These are phyloP conservation scores for Prionace glauca DNA, from an alignment of 2,797 vertebrate species.

Conservation along the genomic window DNA sequence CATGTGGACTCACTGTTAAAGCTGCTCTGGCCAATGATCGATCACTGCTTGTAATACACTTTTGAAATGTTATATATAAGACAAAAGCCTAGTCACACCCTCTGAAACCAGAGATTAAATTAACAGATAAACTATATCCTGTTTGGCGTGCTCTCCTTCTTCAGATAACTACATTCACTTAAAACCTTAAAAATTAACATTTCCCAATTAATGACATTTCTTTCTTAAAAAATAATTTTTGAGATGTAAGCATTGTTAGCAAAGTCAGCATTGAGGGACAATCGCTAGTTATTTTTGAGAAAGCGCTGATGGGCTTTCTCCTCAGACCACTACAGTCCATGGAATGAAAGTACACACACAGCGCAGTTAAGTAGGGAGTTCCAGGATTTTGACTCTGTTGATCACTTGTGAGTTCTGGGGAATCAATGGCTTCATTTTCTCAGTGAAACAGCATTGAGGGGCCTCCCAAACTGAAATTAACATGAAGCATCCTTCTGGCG, in stretches of 20 bases:
- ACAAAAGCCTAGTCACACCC: neutral
- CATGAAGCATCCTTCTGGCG: too few relatives aligned
- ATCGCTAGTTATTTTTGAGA: neutral
- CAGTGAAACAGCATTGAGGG: too few relatives aligned
- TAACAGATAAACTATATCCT: conserved; percentile 26
- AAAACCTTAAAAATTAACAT: neutral
- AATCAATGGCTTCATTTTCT: too few relatives aligned
- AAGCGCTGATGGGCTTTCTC: neutral
- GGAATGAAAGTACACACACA: neutral
- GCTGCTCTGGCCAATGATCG: conserved; percentile 16
- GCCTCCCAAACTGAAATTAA: too few relatives aligned
- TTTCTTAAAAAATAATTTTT: neutral
- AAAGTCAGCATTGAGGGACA: neutral
- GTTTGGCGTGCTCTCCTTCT: conserved; percentile 7
- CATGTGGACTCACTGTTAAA: neutral
- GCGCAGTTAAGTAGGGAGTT: neutral
- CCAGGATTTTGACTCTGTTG: neutral
- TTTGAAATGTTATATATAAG: conserved; percentile 33
- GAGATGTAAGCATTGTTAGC: neutral
- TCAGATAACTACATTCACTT: neutral
- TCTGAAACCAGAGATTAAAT: conserved; percentile 17
- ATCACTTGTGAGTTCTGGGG: too few relatives aligned
- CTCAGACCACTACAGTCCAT: neutral
- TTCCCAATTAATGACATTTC: neutral
- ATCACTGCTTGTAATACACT: neutral